Conservation (phyloP, 2,797 vertebrate genomes). For the Coracias cyanogaster region DNA sequence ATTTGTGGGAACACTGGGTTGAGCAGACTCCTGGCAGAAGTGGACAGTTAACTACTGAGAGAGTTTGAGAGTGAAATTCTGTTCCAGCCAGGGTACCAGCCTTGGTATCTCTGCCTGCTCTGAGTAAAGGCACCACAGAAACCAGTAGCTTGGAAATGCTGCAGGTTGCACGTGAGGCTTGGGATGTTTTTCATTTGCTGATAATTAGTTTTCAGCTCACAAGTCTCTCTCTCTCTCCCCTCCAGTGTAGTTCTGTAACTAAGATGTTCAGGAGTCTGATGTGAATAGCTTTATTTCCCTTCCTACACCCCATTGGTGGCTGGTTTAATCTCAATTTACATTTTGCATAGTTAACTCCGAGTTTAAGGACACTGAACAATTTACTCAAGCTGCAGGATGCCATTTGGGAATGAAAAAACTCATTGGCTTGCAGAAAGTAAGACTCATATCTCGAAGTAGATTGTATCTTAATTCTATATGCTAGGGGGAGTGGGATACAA, state of each 20-base stretch:
- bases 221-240: background rate
- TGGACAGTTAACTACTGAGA: background rate
- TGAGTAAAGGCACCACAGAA: background rate
- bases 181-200: background rate
- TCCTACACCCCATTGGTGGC: rapidly evolving
- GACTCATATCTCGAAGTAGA: background rate
- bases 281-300: background rate
- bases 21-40: background rate
- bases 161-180: no score
- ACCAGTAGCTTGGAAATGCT: background rate
- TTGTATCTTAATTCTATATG: background rate
- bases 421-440: background rate
- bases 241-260: background rate
- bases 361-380: background rate
- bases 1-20: background rate
- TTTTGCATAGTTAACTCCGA: background rate
- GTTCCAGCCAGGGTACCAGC: no score
- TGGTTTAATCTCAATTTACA: background rate
- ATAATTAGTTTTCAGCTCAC: background rate
- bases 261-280: background rate
- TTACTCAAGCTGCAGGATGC: background rate
- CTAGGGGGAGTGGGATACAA: background rate
- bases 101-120: background rate
- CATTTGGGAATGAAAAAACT: background rate
- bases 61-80: background rate